A percentile compares a stretch with the other conserved stretches of the same genome.
phyloP scores from a whole-genome alignment of 2,797 vertebrate species.

The Furcifer pardalis region DNA sequence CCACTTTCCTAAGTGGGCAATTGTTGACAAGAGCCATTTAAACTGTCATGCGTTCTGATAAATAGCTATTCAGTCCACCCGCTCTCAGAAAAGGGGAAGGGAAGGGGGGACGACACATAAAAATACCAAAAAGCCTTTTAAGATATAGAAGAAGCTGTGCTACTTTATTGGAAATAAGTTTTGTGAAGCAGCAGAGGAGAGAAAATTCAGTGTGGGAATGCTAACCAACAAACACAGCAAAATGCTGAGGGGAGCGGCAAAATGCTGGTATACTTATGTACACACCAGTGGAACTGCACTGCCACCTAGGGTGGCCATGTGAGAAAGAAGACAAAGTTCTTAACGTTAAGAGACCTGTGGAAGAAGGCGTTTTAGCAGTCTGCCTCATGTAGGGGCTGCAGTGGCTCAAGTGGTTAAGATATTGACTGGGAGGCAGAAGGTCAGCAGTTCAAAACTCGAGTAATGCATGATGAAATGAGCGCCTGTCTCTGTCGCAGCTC shows the following conservation, averaged over 20 bases:
- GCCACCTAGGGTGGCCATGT: neutral
- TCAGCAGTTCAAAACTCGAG: no score
- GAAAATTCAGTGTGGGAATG: constrained; percentile 31
- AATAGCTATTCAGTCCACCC: constrained; percentile 36
- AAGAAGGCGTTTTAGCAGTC: no score
- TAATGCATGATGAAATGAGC: no score
- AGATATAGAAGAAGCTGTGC: constrained; percentile 44
- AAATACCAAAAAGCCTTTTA: constrained; percentile 42
- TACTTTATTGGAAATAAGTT: constrained; percentile 16
- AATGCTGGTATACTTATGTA: neutral
- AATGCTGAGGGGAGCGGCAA: neutral
- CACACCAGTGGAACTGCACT: neutral
- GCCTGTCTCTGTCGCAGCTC: no score
- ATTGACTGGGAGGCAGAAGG: no score
- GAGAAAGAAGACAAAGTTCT: no score
- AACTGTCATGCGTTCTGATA: constrained; percentile 49
- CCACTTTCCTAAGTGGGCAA: constrained; percentile 50
- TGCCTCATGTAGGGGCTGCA: no score
- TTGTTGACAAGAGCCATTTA: constrained; percentile 52
- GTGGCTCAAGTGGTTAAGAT: no score
- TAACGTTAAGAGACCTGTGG: no score
- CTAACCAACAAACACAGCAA: constrained; percentile 33
- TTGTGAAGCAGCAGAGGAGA: constrained; percentile 36
- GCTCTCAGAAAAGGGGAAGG: constrained; percentile 14
- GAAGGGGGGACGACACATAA: neutral